phyloP scores from a whole-genome alignment of 2,888 invertebrate species.

The Folsomia manolachei region DNA sequence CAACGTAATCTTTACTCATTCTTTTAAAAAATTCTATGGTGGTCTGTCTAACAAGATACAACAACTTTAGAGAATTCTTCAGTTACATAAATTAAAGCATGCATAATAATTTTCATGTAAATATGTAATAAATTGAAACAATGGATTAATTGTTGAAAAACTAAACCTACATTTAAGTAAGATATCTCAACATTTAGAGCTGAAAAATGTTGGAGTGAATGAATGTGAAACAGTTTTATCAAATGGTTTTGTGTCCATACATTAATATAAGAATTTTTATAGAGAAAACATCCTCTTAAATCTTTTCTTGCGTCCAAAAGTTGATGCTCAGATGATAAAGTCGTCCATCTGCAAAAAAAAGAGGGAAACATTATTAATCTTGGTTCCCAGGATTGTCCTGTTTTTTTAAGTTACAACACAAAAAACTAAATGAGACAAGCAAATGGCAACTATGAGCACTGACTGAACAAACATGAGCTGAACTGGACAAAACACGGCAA shows the following conservation, averaged over 20 bases:
- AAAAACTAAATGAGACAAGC: background rate
- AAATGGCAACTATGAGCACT: no score
- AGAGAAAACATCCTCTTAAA: background rate
- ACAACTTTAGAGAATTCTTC: background rate
- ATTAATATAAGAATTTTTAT: background rate
- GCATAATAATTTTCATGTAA: conserved; percentile 21
- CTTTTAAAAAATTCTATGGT: background rate
- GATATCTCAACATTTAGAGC: background rate
- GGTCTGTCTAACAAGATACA: background rate
- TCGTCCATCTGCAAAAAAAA: background rate
- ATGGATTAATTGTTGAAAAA: conserved; percentile 3
- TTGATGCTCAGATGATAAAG: background rate
- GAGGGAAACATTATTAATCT: background rate
- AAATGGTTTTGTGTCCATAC: background rate
- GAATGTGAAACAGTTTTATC: background rate
- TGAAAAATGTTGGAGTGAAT: background rate
- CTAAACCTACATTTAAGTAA: background rate
- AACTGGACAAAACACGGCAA: background rate
- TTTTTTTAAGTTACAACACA: background rate
- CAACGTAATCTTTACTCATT: conserved; percentile 9
- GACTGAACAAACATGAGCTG: no score
- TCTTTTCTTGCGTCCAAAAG: background rate
- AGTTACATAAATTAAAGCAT: conserved; percentile 15
- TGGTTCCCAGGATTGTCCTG: background rate
- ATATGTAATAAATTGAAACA: background rate